phyloP scores from a whole-genome alignment of 2,797 vertebrate species.

The Hyperoplus immaculatus region DNA sequence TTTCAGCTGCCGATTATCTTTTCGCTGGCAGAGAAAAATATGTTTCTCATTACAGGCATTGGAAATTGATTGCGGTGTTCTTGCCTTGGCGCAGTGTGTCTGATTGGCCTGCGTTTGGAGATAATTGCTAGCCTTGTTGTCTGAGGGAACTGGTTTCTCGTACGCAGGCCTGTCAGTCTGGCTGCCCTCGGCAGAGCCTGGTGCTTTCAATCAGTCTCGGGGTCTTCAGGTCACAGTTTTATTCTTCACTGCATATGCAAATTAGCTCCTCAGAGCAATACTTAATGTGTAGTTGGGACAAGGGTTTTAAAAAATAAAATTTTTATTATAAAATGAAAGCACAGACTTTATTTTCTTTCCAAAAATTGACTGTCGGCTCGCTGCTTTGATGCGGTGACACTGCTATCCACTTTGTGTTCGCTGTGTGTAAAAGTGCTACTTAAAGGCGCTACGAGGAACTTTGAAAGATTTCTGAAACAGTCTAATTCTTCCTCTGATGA shows the following conservation, averaged over 20 bases:
- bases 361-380: not conserved
- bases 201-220: conserved; percentile 49
- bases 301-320: conserved; percentile 23
- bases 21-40: conserved; percentile 75
- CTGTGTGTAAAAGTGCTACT: too few species aligned
- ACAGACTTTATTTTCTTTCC: not conserved
- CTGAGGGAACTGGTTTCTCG: conserved; percentile 52
- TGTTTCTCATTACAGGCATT: conserved; percentile 79
- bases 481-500: too few species aligned
- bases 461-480: too few species aligned
- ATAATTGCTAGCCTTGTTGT: conserved; percentile 76
- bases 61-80: conserved; percentile 77
- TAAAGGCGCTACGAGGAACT: too few species aligned
- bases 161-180: conserved; percentile 47
- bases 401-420: too few species aligned
- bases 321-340: conserved; percentile 28
- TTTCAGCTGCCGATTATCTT: conserved; percentile 78
- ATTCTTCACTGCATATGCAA: conserved; percentile 55
- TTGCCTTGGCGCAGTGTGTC: conserved; percentile 56
- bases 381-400: not conserved
- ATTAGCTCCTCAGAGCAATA: conserved; percentile 41
- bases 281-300: conserved; percentile 21
- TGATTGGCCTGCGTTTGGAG: conserved; percentile 71
- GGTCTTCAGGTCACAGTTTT: conserved; percentile 55
- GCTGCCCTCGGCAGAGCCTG: conserved; percentile 21